Percentiles rank a stretch among this genome's conserved stretches.
Conservation (phyloP, 2,797 vertebrate genomes). For the Microctenopoma stevenorrisi region DNA sequence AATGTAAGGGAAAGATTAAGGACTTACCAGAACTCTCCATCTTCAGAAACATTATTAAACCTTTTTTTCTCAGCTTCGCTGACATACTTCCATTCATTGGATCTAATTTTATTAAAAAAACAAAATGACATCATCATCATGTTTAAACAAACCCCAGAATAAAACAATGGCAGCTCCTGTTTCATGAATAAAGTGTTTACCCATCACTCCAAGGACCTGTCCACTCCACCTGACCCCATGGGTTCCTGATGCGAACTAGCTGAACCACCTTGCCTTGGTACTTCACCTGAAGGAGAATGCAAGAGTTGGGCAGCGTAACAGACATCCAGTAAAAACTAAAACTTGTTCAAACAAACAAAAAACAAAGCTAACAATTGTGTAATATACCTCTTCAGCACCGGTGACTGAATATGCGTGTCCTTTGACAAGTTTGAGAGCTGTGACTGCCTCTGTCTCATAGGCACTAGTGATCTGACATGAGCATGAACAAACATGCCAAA, state of each 20-base stretch:
- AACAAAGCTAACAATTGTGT: not conserved
- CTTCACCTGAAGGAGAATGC: constrained; percentile 79
- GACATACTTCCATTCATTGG: constrained; percentile 77
- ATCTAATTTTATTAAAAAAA: constrained; percentile 61
- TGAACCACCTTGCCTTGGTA: constrained; percentile 77
- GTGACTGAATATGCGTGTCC: constrained; percentile 87
- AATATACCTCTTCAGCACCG: constrained; percentile 76
- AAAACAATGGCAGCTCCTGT: not conserved
- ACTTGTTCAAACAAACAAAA: not conserved
- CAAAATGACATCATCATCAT: not conserved
- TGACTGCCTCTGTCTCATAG: constrained; percentile 78
- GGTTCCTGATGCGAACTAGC: constrained; percentile 91
- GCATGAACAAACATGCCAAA: not conserved
- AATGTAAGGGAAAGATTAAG: not conserved
- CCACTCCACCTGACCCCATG: constrained; percentile 94
- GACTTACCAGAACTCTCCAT: constrained; percentile 86
- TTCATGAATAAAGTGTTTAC: constrained; percentile 68
- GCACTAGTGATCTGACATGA: constrained; percentile 77
- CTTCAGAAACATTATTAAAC: constrained; percentile 75
- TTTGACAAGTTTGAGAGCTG: constrained; percentile 82
- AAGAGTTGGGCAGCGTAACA: not conserved
- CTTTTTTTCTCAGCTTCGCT: constrained; percentile 70
- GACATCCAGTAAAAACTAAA: not conserved
- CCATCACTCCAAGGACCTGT: constrained; percentile 91
- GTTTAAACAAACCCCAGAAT: constrained; percentile 1